Base-by-base conservation (phyloP, 2,113 vertebrate genomes). In the Patagioenas fasciata region DNA sequence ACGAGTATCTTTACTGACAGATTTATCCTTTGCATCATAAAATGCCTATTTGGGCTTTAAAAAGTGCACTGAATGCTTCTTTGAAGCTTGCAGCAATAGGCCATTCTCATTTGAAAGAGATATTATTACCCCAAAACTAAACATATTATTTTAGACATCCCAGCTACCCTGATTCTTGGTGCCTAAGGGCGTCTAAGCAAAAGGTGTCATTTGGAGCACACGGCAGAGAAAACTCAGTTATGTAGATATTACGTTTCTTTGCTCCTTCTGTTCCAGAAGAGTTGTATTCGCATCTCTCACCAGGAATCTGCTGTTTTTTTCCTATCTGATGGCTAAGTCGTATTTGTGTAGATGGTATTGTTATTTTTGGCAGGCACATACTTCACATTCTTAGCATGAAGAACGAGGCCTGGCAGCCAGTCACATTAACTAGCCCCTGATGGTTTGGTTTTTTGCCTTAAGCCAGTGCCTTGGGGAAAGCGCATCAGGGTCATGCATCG, bases 21-120 rank as follows among this genome's bases (percentile, higher is more conserved):
- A 91, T 95, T 96, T 96, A 96, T 96, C 80, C 73, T 80, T 93
- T 85, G 80, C 75, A 90, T 93, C 85, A 82, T 75, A 94, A 94
- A 96, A 96, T 60, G 56, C 80, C 94, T 95, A 56, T 88, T 88
- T 95, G 83, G 88, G 89, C 81, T 93, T 94, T 95, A 78, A 95
- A 93, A 95, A 95, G 70, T 88, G 81, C 78, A 51, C 82, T 70
- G 81, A 36, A 57, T 89, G 75, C 36, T 89, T 75, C 85, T 84
- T 91, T 64, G 62, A 79, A 73, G 93, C 94, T 93, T 86, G 80
- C 77, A 85, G 92, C 91, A 64, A 87, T n/a, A 86, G 91, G 64
- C 82, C 58, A 19, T 81, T 93, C 89, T 91, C 64, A 82, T 93
- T 95, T 65, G 82, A 92, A 95, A 90, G 85, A 93, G 42, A 38